phyloP scores from a whole-genome alignment of 30 jellyfish, hydroid and myxozoan genomes.

The Rhopilema esculentum region DNA sequence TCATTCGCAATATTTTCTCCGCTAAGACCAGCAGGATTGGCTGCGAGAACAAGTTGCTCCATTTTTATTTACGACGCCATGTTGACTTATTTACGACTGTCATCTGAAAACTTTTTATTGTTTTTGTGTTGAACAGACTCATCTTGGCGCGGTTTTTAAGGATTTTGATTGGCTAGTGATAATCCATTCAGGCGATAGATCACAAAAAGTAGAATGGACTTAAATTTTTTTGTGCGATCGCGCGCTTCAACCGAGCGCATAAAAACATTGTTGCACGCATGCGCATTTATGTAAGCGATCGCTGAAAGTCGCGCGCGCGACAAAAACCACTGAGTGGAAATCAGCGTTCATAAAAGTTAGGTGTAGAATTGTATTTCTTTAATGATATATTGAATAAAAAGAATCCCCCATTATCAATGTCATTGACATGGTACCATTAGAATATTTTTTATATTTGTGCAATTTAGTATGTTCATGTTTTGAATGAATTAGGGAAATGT shows the following conservation, averaged over 20 bases:
- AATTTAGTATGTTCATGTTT: too few species aligned
- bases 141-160: not conserved
- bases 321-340: not conserved
- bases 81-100: too few species aligned
- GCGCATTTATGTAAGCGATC: not conserved
- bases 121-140: not conserved
- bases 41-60: too few species aligned
- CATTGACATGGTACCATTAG: too few species aligned
- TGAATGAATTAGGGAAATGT: too few species aligned
- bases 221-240: conserved; percentile 2
- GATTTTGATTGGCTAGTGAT: conserved; percentile 8
- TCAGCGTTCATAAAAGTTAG: not conserved
- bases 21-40: not conserved
- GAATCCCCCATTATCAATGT: too few species aligned
- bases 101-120: not conserved
- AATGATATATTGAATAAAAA: too few species aligned
- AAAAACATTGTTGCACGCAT: not conserved
- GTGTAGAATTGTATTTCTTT: too few species aligned
- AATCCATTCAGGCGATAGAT: not conserved
- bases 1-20: not conserved
- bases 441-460: too few species aligned
- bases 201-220: not conserved
- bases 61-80: not conserved
- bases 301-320: not conserved
- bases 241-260: not conserved